phyloP scores from a whole-genome alignment of 2,888 invertebrate genomes.

The Athetis lepigone region DNA sequence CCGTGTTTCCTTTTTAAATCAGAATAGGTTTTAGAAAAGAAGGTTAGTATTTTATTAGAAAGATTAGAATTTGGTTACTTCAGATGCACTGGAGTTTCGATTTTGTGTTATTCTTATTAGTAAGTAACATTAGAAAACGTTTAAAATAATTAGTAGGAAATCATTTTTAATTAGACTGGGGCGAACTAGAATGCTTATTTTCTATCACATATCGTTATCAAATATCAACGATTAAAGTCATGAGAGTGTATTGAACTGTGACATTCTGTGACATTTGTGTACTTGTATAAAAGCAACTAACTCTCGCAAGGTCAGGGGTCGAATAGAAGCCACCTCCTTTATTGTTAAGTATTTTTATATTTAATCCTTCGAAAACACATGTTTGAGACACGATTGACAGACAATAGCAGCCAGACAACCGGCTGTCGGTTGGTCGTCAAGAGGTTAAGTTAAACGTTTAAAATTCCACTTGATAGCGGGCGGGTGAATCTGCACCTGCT shows the following conservation, averaged over 20 bases:
- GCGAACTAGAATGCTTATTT: constrained; percentile 11
- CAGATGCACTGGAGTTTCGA: background rate
- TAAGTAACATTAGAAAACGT: background rate
- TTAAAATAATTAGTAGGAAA: constrained; percentile 5
- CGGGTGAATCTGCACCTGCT: background rate
- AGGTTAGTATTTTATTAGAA: background rate
- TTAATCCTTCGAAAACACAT: background rate
- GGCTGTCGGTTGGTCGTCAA: too few relatives aligned
- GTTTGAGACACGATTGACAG: too few relatives aligned
- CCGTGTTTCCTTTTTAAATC: constrained; percentile 55
- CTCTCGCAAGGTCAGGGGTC: constrained; percentile 39
- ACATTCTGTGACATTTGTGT: constrained; percentile 54
- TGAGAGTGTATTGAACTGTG: constrained; percentile 50
- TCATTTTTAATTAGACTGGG: constrained; percentile 22
- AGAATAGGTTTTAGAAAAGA: constrained; percentile 8
- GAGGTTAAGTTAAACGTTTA: too few relatives aligned
- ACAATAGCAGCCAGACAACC: too few relatives aligned
- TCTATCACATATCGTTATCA: too few relatives aligned
- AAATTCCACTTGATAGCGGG: background rate
- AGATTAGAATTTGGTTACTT: constrained; percentile 8
- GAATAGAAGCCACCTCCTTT: constrained; percentile 57
- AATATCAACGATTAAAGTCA: constrained; percentile 14
- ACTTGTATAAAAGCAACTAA: constrained; percentile 31
- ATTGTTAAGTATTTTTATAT: background rate
- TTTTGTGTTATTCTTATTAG: background rate